Percentiles rank a stretch among this genome's conserved stretches.
phyloP scores from a whole-genome alignment of 2,797 vertebrate species.

The Simalia tracyae region DNA sequence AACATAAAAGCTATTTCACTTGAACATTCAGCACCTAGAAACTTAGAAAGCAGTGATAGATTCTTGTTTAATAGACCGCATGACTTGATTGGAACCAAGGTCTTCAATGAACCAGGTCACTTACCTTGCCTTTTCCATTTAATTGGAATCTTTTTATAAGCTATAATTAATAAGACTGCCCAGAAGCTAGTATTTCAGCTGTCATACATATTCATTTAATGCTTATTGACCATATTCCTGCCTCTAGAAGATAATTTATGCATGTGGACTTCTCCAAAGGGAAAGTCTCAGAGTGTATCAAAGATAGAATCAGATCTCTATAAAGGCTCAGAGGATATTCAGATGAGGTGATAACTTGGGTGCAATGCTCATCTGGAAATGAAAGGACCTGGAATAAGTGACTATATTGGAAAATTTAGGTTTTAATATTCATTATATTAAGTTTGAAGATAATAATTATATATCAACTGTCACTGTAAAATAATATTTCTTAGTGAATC shows the following conservation, averaged over 20 bases:
- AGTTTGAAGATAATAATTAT: background rate
- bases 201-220: slow-evolving; percentile 36
- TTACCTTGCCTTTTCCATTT: slow-evolving; percentile 7
- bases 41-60: background rate
- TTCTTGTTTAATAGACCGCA: slow-evolving; percentile 33
- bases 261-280: background rate
- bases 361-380: background rate
- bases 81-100: background rate
- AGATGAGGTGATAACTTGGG: background rate
- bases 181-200: background rate
- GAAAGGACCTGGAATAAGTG: background rate
- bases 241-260: slow-evolving; percentile 3
- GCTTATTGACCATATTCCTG: slow-evolving; percentile 36
- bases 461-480: background rate
- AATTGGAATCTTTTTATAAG: slow-evolving; percentile 17
- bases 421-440: background rate
- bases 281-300: slow-evolving; percentile 12
- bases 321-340: slow-evolving; percentile 2
- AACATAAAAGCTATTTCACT: slow-evolving; percentile 34
- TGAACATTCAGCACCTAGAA: slow-evolving; percentile 14
- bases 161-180: background rate
- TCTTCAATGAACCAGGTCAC: slow-evolving; percentile 6
- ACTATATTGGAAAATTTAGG: background rate
- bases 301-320: background rate
- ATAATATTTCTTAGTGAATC: background rate